Evolutionary conservation across 2,888 invertebrate species (phyloP), one percentile per base, ranked within the genome.

Genomic region (Euspilapteryx auroguttella): DNA sequence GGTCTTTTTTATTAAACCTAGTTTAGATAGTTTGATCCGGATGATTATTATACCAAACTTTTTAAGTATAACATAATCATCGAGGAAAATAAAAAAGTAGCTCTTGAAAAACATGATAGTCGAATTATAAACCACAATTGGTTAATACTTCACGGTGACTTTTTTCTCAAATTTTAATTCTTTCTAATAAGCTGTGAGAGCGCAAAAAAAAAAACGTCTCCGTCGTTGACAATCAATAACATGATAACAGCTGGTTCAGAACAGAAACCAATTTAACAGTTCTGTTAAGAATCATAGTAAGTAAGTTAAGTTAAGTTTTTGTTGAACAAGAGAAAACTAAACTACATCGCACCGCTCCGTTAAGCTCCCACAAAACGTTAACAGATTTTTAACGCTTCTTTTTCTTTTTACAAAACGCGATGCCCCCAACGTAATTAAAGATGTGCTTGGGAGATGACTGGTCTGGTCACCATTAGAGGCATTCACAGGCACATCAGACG

Each of bases 321-420:
- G 49, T 55, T 41, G 45, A 44, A 46, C 43, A 45, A 50, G 42
- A 55, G 42, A 55, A 55, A 47, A 48, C 48, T 47, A 47, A 28
- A 30, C 39, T 33, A 38, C 37, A 37, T 48, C 41, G 49, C 39
- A 52, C 51, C 50, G 47, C 49, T 49, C 55, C 54, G 42, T 42
- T 49, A 52, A 52, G 53, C 59, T 63, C 61, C 55, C 52, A 65
- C 53, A 63, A 62, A 64, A 63, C 53, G 49, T 55, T 62, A 64
- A 56, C 47, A 61, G 58, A 66, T 63, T 68, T 56, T 66, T 53
- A 57, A 68, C 57, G 63, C 55, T 56, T 57, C 58, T 51, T 59
- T 64, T 63, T 62, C 52, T 63, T 62, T 63, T 57, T 55, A 46
- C 43, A 51, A 58, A 56, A 49, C 49, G 49, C 40, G 14, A 10